A percentile compares a stretch with the other conserved stretches of the same genome.
Evolutionary conservation across 2,797 vertebrate species (phyloP).

Genomic region (Takifugu ocellatus): DNA sequence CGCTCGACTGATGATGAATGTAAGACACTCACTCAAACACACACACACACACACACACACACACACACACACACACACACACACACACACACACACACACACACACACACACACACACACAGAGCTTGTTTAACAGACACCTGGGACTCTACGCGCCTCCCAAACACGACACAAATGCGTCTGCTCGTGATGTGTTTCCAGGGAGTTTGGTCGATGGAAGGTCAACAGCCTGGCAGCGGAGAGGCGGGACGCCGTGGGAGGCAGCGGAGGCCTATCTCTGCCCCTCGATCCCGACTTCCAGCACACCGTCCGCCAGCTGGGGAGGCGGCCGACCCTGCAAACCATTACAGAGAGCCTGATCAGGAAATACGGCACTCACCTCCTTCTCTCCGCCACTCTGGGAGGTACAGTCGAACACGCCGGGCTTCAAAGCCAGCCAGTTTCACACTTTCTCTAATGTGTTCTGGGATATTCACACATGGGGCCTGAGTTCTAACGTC

Average conservation of each 20-base stretch:
- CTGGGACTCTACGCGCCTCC: conserved; percentile 1
- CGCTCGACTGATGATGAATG: background rate
- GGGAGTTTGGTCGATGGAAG: conserved; percentile 99
- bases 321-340: conserved; percentile 87
- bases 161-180: conserved; percentile 11
- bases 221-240: conserved; percentile 95
- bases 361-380: conserved; percentile 97
- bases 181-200: conserved; percentile 60
- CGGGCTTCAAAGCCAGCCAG: conserved; percentile 39
- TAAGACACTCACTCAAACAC: too few species aligned
- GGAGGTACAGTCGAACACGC: conserved; percentile 81
- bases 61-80: conserved; percentile 1
- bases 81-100: background rate
- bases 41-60: too few species aligned
- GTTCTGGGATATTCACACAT: conserved; percentile 27
- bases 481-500: conserved; percentile 39
- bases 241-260: conserved; percentile 80
- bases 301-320: conserved; percentile 88
- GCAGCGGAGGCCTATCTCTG: conserved; percentile 76
- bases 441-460: conserved; percentile 31
- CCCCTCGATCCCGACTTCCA: conserved; percentile 95
- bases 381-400: conserved; percentile 91
- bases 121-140: conserved; percentile 36
- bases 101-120: background rate
- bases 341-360: conserved; percentile 94